Evolutionary conservation across 2,113 vertebrate genomes (phyloP).

Genomic region (Percopsis transmontana): DNA sequence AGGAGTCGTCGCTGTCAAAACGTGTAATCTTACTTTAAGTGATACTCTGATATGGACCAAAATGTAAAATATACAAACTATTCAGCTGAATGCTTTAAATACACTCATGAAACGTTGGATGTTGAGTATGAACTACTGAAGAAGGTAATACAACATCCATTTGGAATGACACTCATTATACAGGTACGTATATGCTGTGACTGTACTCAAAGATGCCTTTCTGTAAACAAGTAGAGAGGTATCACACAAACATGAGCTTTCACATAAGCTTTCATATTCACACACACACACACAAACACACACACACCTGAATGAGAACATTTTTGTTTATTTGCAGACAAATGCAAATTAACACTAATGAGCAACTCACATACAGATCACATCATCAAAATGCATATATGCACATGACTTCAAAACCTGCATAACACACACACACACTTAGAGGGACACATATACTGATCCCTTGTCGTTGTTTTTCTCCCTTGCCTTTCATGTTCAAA

Average conservation of each 20-base stretch:
- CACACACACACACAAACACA: conserved; percentile 34
- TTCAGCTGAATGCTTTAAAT: conserved; percentile 30
- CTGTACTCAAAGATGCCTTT: conserved; percentile 4
- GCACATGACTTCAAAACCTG: conserved; percentile 7
- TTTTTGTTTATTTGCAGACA: neutral
- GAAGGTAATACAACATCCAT: conserved; percentile 8
- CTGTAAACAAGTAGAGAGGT: conserved; percentile 26
- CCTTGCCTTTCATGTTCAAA: conserved; percentile 75
- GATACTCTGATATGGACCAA: too few species aligned
- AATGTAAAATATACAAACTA: conserved; percentile 32
- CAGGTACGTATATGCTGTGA: too few species aligned
- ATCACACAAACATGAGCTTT: conserved; percentile 19
- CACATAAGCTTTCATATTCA: conserved; percentile 41
- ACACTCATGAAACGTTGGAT: too few species aligned
- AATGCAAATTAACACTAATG: conserved; percentile 24
- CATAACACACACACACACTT: conserved; percentile 23
- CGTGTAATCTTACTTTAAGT: too few species aligned
- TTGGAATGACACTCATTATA: conserved; percentile 2
- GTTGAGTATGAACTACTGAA: conserved; percentile 26
- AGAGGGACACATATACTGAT: conserved; percentile 51
- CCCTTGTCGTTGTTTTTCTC: conserved; percentile 69
- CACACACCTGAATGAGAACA: conserved; percentile 37
- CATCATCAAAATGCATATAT: conserved; percentile 53
- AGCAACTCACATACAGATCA: conserved; percentile 17
- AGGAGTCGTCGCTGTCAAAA: too few species aligned